Base-by-base conservation (phyloP, 2,113 vertebrate genomes). In the Cyanistes caeruleus region DNA sequence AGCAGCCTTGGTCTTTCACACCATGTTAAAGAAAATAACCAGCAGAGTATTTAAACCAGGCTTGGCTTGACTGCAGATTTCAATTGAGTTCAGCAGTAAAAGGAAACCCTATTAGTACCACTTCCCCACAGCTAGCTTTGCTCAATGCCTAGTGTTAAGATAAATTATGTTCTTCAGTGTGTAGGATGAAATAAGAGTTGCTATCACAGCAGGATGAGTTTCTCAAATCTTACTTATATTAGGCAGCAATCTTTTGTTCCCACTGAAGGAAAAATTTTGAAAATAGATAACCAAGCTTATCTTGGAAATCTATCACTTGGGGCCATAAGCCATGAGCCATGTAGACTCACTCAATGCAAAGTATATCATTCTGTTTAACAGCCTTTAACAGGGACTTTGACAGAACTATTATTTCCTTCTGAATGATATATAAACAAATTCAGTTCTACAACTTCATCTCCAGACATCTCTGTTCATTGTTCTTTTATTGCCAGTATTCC, bases 401-500 rank as follows among this genome's bases (percentile, higher is more conserved):
- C 73, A 64, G 87, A 97, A 78, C 87, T 94, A 69, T 67, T 95
- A 97, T 97, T 97, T 95, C 75, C 68, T 92, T 96, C 94, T 96
- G 95, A 94, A 94, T 94, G 52, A 81, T 92, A 92, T 52, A 65
- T 84, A 95, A 96, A 96, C 95, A 87, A 93, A 97, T 96, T 89
- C 88, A 94, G 75, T 86, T 96, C 93, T 95, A 56, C 69, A 82
- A 86, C 76, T 96, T 97, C 94, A 97, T 97, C 97, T 98, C 95
- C 96, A 97, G 95, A 90, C 92, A 95, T 96, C 80, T 97, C 90
- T 95, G 64, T 95, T 94, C 96, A 92, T 93, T 97, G 88, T 95
- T 97, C 94, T 97, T 97, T 95, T 97, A 97, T 96, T 97, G 87
- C 92, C 97, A 97, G 87, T 97, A 97, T 96, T 97, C 93, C 74